Evolutionary conservation across 2,797 vertebrate species (phyloP).

Genomic region (Podarcis lilfordi): DNA sequence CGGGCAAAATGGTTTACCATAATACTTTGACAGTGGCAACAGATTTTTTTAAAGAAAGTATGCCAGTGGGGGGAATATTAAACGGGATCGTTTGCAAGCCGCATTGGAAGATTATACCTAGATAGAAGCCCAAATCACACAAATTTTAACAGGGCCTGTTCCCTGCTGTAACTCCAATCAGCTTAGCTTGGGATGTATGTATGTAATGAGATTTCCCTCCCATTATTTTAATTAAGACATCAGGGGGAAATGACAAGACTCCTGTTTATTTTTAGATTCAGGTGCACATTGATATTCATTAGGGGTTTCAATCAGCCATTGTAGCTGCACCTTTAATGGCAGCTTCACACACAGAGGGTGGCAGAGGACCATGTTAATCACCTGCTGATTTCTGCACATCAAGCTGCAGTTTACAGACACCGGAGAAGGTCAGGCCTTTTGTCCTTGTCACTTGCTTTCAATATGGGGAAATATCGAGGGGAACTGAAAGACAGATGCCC

Average conservation of each 20-base stretch:
- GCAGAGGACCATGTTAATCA: not conserved
- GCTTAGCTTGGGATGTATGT: not conserved
- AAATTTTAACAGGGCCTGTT: not conserved
- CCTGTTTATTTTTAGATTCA: not conserved
- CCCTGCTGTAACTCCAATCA: not conserved
- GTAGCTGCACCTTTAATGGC: too few species aligned
- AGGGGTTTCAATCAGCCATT: not conserved
- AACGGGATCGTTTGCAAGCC: not conserved
- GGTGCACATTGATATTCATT: not conserved
- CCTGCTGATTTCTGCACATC: not conserved
- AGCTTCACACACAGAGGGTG: not conserved
- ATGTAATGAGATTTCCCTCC: not conserved
- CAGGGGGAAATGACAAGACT: not conserved
- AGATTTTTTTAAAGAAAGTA: slow-evolving; percentile 14
- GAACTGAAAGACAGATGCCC: not conserved
- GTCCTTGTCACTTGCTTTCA: not conserved
- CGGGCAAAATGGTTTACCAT: slow-evolving; percentile 36
- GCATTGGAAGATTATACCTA: slow-evolving; percentile 1
- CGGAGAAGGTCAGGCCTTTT: not conserved
- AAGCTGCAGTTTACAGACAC: not conserved
- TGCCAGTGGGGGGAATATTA: slow-evolving; percentile 31
- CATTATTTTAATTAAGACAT: not conserved
- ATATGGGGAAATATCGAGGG: not conserved
- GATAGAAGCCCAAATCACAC: not conserved
- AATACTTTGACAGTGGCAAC: slow-evolving; percentile 29